Base-by-base conservation (phyloP, 2,888 invertebrate genomes). In the Argyresthia goedartella region DNA sequence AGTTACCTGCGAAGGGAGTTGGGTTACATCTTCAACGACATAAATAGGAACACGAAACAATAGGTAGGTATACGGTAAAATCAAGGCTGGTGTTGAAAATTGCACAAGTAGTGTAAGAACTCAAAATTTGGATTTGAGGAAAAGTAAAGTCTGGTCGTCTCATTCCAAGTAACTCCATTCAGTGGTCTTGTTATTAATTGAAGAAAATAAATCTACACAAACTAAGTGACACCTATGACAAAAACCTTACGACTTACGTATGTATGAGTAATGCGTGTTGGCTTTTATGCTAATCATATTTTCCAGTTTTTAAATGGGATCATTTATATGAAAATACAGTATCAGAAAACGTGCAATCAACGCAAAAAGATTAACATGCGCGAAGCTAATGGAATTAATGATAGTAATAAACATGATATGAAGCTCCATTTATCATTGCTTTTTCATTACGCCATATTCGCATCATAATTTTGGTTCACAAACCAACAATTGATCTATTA, bases 1-100 rank as follows among this genome's bases (percentile, higher is more conserved):
- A 95, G 89, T 95, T 94, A 76, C 94, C 95, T 95, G 88, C 65
- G 82, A 66, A 86, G 71, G 76, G 67, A 84, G 81, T 64, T 74
- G 71, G 53, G 68, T 74, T 70, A 76, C 70, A 66, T 60, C 63
- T 65, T 61, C 63, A 73, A 69, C 63, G 69, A 58, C 50, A 54
- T 54, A 65, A 60, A 58, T 63, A 60, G 60, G 67, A 64, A 61
- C 61, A 66, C 55, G 58, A 64, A 57, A 61, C 61, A 61, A 50
- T 51, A 52, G 54, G 52, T 52, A 55, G 47, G 41, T 41, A 41
- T 10, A 41, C 25, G 25, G 25, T 25, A 25, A 6, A 4, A 25
- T 4, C 6, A 25, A 25, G 25, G 25, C 25, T 25, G 6, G 25
- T 25, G 25, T 25, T 25, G 25, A 25, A 25, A 25, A 25, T 25